Base-by-base conservation (phyloP, 1,140 invertebrate species). In the Amyelois transitella region DNA sequence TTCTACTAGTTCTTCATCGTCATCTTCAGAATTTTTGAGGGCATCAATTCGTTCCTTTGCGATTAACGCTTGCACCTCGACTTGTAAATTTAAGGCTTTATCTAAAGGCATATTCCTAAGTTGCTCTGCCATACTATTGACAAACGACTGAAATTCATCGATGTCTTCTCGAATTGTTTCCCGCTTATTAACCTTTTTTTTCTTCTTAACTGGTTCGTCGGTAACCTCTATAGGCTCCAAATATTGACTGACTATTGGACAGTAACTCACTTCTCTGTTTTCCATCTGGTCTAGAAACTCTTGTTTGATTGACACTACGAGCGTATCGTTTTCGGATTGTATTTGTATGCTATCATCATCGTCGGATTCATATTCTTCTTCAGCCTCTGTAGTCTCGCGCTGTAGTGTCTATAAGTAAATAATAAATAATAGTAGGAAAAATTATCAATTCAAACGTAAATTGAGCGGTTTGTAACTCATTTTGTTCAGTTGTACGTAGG, bases 81-180 rank as follows among this genome's bases (percentile, higher is more conserved):
- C 24, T 52, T 63, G 60, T 18, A 63, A 22, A 18, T 54, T 19
- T 17, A 63, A 8, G 0, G 60, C 60, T 25, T 21, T 58, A 18
- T 55, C 25, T 10, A 58, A 25, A 21, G 60, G 56, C 12, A 63
- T 43, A 12, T 24, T 25, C 8, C 56, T 32, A 19, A 63, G 21
- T 32, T 63, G 55, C 20, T 43, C 25, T 0, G 60, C 60, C 22
- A 63, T 32, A 49, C 43, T 63, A 38, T 58, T 58, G 3, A 55
- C 55, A 48, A 63, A 63, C 19, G 58, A 47, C 22, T 63, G 55
- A n/a, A 55, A 55, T 48, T 63, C 52, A 14, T 63, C 60, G 0
- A 48, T 4, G 25, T 53, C 20, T 8, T 47, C 43, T 48, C 48
- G 43, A 1, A 12, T 47, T 12, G 12, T 14, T 2, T 38, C 7